Evolutionary conservation across 2,888 invertebrate species (phyloP), one percentile per base, ranked within the genome.

Genomic region (Leptinotarsa peninsularis): DNA sequence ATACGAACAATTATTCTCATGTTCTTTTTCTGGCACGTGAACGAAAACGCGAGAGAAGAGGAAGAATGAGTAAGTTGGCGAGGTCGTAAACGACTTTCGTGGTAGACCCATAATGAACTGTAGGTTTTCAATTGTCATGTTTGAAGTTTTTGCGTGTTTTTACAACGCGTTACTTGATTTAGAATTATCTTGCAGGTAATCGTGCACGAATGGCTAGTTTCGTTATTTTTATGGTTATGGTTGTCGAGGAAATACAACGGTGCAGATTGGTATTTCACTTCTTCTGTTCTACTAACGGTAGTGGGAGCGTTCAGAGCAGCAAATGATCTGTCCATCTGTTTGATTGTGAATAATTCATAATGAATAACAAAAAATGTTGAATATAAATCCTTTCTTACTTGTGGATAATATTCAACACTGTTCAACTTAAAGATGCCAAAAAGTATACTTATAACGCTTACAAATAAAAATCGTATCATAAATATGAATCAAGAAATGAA

Each of bases 1-100:
- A 81, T 82, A 75, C 77, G 68, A 72, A 81, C 74, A 79, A 80
- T 70, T 72, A 73, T 73, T 71, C 68, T 67, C 73, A 7, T 70
- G 43, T 56, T 70, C 23, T 70, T 70, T 60, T 58, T 49, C 50
- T 17, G 70, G 60, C 70, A 70, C 70, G 70, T 49, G 70, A 70
- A 58, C 54, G 56, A 69, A 56, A 43, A 56, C 23, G 70, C 70
- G 58, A 60, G 70, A 69, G 43, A 69, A 56, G n/a, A 56, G 43
- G 33, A 56, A 56, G 33, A 27, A 33, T n/a, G 50, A 33, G 56
- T 18, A 18, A 33, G 54, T 69, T 56, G 23, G 27, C 68, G 54
- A 49, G n/a, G 68, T 33, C 58, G 49, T 71, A 71, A 74, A 69
- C 63, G 72, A 66, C 66, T 56, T 68, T 72, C 68, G 77, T 72